Evolutionary conservation across 1,140 invertebrate genomes (phyloP).

Genomic region (Macrobrachium rosenbergii): DNA sequence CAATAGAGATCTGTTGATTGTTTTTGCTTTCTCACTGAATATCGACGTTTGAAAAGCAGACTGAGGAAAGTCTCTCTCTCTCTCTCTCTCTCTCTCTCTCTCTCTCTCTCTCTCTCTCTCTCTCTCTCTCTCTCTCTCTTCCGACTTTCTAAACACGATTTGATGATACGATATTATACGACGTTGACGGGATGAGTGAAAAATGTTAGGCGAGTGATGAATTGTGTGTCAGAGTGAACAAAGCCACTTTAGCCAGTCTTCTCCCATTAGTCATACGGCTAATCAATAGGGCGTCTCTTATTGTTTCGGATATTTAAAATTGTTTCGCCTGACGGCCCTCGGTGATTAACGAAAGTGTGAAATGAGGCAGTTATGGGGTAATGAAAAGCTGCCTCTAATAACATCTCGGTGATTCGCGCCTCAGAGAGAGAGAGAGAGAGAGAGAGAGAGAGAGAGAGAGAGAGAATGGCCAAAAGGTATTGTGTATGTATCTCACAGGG

Average conservation of each 20-base stretch:
- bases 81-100: conserved; percentile 7
- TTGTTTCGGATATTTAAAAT: conserved; percentile 65
- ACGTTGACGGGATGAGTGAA: conserved; percentile 65
- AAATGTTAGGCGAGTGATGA: conserved; percentile 65
- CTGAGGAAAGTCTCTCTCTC: conserved; percentile 8
- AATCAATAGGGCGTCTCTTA: conserved; percentile 63
- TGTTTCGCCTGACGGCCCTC: conserved; percentile 53
- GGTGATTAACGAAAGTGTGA: conserved; percentile 59
- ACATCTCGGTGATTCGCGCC: conserved; percentile 39
- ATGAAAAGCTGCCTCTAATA: conserved; percentile 58
- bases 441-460: conserved; percentile 32
- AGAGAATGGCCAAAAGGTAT: neutral
- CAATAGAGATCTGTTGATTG: neutral
- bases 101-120: conserved; percentile 15
- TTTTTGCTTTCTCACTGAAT: neutral
- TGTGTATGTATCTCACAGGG: neutral
- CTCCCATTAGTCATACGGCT: conserved; percentile 65
- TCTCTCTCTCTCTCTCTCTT: conserved; percentile 13
- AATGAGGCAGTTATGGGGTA: conserved; percentile 52
- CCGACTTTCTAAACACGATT: conserved; percentile 56
- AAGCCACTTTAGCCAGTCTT: conserved; percentile 65
- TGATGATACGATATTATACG: conserved; percentile 65
- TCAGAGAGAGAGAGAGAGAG: conserved; percentile 13
- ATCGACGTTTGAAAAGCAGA: neutral
- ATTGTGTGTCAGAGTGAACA: conserved; percentile 65